phyloP scores from a whole-genome alignment of 1,140 invertebrate genomes.

The Papilio xuthus region DNA sequence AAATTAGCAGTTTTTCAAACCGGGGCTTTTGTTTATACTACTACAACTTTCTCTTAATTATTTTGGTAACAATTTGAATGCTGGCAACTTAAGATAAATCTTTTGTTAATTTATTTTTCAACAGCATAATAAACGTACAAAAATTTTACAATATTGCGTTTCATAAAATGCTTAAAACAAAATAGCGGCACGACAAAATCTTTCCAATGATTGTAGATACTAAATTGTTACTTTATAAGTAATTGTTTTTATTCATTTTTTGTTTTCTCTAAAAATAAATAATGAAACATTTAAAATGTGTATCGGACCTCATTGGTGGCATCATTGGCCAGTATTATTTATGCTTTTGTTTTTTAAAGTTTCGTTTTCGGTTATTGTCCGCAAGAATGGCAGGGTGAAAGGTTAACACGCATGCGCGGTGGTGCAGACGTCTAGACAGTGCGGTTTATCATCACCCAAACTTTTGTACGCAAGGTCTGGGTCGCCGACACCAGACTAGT shows the following conservation, averaged over 20 bases:
- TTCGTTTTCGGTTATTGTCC: conserved; percentile 5
- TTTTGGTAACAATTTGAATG: neutral
- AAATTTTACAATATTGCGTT: too few species aligned
- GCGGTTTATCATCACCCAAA: conserved; percentile 42
- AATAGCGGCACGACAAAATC: too few species aligned
- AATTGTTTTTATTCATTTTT: neutral
- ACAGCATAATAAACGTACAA: too few species aligned
- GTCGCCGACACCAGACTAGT: too few species aligned
- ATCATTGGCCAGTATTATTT: neutral
- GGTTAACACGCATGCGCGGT: conserved; percentile 52
- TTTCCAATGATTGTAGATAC: too few species aligned
- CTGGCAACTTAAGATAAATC: neutral
- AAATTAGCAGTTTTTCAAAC: conserved; percentile 30
- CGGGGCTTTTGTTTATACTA: neutral
- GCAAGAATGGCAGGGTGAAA: conserved; percentile 14
- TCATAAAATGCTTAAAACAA: too few species aligned
- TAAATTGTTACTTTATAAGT: neutral
- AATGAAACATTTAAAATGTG: neutral
- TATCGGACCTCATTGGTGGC: neutral
- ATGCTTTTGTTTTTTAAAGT: conserved; percentile 26
- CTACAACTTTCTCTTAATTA: neutral
- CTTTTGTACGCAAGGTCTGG: conserved; percentile 19
- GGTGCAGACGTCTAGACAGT: conserved; percentile 67
- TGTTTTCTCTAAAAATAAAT: too few species aligned
- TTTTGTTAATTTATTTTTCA: too few species aligned